Base-by-base conservation (phyloP, 2,888 invertebrate genomes). In the Serrognathus titanus region DNA sequence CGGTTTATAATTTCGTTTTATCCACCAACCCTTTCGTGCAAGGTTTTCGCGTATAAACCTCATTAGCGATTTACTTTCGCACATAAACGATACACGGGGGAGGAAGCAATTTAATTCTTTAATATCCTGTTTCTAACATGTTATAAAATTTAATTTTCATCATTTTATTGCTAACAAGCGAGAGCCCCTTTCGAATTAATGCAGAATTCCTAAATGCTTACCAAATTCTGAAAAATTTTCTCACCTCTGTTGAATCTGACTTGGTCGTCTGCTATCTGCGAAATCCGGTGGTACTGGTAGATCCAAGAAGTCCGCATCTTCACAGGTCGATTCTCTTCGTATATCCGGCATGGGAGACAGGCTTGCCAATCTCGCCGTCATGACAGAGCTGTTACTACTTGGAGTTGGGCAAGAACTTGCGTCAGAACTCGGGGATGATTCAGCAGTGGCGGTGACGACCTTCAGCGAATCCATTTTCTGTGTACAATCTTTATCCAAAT, bases 221-320 rank as follows among this genome's bases (percentile, higher is more conserved):
- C 24, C 24, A 31, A 6, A 7, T 31, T 31, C 24, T 31, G 4
- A 24, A 1, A 31, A 31, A 1, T 39, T 39, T 38, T 49, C 56
- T 53, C 63, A 57, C 65, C 53, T 55, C 55, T 59, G 68, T 59
- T 75, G 75, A 46, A 75, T 72, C 60, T 75, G 87, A 11, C 83
- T 83, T 8, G 87, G 85, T 10, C 90, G 83, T 40, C 90, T 82
- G 62, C 90, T 88, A 69, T 92, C 92, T 2, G 92, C 92, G 75
- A 93, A 93, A 67, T 89, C 89, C 35, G 86, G 84, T 6, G 93
- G 93, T 45, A 86, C 90, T 1, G 92, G 92, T 61, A 92, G 78
- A 58, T 83, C 80, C 55, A 82, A 65, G 59, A 80, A 64, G 61
- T 62, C 60, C 59, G 75, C 75, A 63, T 82, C 84, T 43, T 85